Conservation (phyloP, 2,113 vertebrate species). For the Bostrychus sinensis region DNA sequence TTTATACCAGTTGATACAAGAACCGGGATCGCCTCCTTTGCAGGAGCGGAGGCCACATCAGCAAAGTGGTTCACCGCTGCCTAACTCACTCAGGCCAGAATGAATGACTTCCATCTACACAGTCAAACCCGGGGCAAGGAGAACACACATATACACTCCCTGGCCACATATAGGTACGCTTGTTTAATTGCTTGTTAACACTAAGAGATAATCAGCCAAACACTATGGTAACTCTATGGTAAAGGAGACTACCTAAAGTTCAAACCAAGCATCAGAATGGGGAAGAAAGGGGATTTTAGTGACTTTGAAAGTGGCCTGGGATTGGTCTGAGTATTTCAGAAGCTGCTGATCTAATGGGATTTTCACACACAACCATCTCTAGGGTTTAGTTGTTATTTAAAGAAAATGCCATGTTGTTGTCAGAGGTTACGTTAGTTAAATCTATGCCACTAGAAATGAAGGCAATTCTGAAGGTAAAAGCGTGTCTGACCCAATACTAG, state of each 20-base stretch:
- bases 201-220: background rate
- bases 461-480: too few species aligned
- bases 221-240: too few species aligned
- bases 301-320: too few species aligned
- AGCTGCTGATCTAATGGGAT: too few species aligned
- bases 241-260: too few species aligned
- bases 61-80: constrained; percentile 67
- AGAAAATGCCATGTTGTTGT: too few species aligned
- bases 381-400: background rate
- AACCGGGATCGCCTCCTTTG: constrained; percentile 57
- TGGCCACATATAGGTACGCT: constrained; percentile 3
- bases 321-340: too few species aligned
- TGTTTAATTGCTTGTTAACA: background rate
- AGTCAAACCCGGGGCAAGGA: constrained; percentile 56
- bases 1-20: constrained; percentile 67
- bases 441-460: too few species aligned
- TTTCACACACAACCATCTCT: background rate
- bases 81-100: constrained; percentile 60
- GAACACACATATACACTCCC: constrained; percentile 40
- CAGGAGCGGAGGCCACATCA: constrained; percentile 67
- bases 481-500: background rate
- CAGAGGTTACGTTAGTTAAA: too few species aligned
- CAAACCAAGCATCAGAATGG: too few species aligned
- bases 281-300: too few species aligned
- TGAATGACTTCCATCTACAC: constrained; percentile 70